phyloP scores from a whole-genome alignment of 2,888 invertebrate species.

The Chrysopilus asiliformis region DNA sequence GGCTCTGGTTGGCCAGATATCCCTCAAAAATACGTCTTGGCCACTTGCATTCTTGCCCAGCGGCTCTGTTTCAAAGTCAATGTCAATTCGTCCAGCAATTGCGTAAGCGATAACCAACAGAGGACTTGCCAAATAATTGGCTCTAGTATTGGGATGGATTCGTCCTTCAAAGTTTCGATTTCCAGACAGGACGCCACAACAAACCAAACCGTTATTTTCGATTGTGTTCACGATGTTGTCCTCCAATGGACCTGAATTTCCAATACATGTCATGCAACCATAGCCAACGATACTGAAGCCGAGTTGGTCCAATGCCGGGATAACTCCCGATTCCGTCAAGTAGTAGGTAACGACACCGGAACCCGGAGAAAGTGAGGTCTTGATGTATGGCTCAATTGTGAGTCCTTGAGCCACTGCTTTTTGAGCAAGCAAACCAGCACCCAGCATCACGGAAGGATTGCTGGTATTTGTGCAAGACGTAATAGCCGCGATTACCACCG shows the following conservation, averaged over 20 bases:
- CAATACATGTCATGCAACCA: slow-evolving; percentile 99
- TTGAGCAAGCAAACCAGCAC: slow-evolving; percentile 85
- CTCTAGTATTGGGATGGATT: slow-evolving; percentile 91
- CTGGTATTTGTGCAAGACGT: slow-evolving; percentile 98
- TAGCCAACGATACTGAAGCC: slow-evolving; percentile 97
- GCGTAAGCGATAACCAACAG: slow-evolving; percentile 95
- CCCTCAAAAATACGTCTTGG: slow-evolving; percentile 64
- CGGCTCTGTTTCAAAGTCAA: slow-evolving; percentile 87
- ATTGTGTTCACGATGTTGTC: slow-evolving; percentile 85
- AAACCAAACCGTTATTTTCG: slow-evolving; percentile 87
- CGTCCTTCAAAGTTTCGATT: slow-evolving; percentile 98
- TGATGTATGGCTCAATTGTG: slow-evolving; percentile 81
- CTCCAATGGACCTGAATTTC: slow-evolving; percentile 91
- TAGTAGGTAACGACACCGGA: slow-evolving; percentile 86
- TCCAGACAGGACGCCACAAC: slow-evolving; percentile 91
- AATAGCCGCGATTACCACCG: slow-evolving; percentile 93
- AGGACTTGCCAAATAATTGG: slow-evolving; percentile 97
- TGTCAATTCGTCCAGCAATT: slow-evolving; percentile 85
- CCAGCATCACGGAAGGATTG: slow-evolving; percentile 96
- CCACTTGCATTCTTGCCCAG: slow-evolving; percentile 54
- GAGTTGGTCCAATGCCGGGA: slow-evolving; percentile 69
- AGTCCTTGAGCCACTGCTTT: slow-evolving; percentile 89
- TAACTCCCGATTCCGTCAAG: slow-evolving; percentile 72
- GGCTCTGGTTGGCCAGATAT: slow-evolving; percentile 88
- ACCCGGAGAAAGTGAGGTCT: slow-evolving; percentile 93